phyloP scores from a whole-genome alignment of 1,140 invertebrate genomes.

The Hylyphantes graminicola region DNA sequence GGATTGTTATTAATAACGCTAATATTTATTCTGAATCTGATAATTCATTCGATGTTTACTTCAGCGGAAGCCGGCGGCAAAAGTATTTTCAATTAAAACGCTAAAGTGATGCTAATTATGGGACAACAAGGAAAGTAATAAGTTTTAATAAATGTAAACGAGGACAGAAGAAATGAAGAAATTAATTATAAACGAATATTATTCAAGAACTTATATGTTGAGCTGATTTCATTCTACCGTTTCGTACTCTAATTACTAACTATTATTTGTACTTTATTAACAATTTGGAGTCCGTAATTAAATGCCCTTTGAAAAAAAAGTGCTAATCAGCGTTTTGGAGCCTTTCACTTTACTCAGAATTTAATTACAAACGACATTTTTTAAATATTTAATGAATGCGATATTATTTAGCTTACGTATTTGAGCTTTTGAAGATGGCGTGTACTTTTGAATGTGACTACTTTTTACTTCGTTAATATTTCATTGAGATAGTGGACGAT shows the following conservation, averaged over 20 bases:
- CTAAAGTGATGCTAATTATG: constrained; percentile 18
- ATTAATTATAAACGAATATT: constrained; percentile 4
- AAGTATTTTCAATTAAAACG: constrained; percentile 33
- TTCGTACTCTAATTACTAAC: constrained; percentile 12
- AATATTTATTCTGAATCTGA: too few relatives aligned
- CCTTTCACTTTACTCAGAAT: too few relatives aligned
- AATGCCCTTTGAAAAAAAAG: neutral
- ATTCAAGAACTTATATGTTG: neutral
- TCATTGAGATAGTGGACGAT: too few relatives aligned
- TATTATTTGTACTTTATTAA: constrained; percentile 8
- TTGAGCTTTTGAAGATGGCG: too few relatives aligned
- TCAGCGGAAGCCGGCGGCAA: constrained; percentile 5
- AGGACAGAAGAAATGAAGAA: constrained; percentile 20
- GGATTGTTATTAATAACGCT: too few relatives aligned
- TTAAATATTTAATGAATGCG: too few relatives aligned
- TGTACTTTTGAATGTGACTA: too few relatives aligned
- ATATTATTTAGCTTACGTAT: too few relatives aligned
- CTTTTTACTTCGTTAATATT: too few relatives aligned
- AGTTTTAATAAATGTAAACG: neutral
- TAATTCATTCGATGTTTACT: too few relatives aligned
- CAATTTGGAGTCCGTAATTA: constrained; percentile 7
- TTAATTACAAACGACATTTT: too few relatives aligned
- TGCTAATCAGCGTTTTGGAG: too few relatives aligned
- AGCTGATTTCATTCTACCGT: constrained; percentile 1
- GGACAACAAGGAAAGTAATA: constrained; percentile 17